Percentiles rank a stretch among this genome's conserved stretches.
Conservation (phyloP, 2,888 invertebrate genomes). For the Acanthosoma haemorrhoidale region DNA sequence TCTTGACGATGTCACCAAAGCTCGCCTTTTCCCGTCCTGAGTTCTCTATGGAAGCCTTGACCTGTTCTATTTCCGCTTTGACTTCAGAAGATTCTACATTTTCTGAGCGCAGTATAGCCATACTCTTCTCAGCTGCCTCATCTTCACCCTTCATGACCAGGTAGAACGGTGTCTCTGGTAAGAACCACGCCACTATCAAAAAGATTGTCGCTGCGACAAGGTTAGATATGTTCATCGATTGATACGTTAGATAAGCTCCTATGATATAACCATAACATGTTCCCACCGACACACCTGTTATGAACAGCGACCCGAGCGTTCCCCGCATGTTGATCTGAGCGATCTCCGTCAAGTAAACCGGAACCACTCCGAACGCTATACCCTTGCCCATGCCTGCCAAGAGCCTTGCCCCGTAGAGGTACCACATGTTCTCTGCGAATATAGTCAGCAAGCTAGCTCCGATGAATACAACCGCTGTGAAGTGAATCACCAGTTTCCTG, state of each 20-base stretch:
- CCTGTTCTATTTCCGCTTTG: slow-evolving; percentile 39
- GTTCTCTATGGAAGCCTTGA: slow-evolving; percentile 37
- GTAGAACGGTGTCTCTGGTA: slow-evolving; percentile 60
- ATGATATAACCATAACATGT: slow-evolving; percentile 37
- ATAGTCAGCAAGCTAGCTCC: slow-evolving; percentile 32
- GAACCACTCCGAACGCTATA: slow-evolving; percentile 38
- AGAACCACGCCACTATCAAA: slow-evolving; percentile 51
- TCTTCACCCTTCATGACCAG: slow-evolving; percentile 52
- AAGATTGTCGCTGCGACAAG: slow-evolving; percentile 51
- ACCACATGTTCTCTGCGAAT: slow-evolving; percentile 2
- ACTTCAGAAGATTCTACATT: slow-evolving; percentile 26
- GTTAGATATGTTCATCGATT: slow-evolving; percentile 42
- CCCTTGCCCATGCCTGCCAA: slow-evolving; percentile 40
- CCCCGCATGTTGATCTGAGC: slow-evolving; percentile 38
- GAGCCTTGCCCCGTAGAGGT: slow-evolving; percentile 36
- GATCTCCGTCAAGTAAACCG: slow-evolving; percentile 40
- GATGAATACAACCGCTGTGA: slow-evolving; percentile 26
- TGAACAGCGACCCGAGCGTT: slow-evolving; percentile 37
- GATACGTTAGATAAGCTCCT: slow-evolving; percentile 35
- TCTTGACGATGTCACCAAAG: slow-evolving; percentile 37
- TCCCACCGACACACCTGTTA: slow-evolving; percentile 36
- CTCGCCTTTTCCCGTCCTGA: slow-evolving; percentile 47
- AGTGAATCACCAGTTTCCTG: slow-evolving; percentile 34
- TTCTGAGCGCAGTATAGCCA: slow-evolving; percentile 28
- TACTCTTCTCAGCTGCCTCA: slow-evolving; percentile 43